These are phyloP conservation scores for Motacilla tschutschensis DNA, from an alignment of 2,113 vertebrate genomes.

Conservation along the genomic window DNA sequence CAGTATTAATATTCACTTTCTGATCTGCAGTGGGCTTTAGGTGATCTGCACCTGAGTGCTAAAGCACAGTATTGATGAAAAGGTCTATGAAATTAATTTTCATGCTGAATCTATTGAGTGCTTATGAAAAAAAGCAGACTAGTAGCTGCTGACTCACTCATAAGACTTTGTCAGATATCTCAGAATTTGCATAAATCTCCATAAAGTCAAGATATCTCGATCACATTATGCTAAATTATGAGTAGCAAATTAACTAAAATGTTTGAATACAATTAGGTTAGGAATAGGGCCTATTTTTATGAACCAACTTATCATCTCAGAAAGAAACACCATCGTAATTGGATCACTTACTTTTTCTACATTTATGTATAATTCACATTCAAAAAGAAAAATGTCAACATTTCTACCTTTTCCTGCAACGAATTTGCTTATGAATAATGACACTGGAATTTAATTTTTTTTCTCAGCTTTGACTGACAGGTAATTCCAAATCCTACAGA, in stretches of 20 bases:
- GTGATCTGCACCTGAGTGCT: constrained; percentile 19
- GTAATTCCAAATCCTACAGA: constrained; percentile 62
- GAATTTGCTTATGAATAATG: constrained; percentile 66
- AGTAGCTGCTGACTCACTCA: constrained; percentile 56
- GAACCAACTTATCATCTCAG: constrained; percentile 66
- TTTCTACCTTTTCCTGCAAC: constrained; percentile 48
- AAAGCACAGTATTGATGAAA: not conserved
- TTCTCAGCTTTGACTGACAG: constrained; percentile 42
- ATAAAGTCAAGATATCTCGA: constrained; percentile 73
- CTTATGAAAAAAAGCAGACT: constrained; percentile 31
- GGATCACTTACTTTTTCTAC: constrained; percentile 51
- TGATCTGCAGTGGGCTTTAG: not conserved
- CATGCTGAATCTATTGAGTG: constrained; percentile 32
- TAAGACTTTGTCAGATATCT: constrained; percentile 54
- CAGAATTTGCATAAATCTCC: constrained; percentile 78
- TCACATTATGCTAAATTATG: constrained; percentile 80
- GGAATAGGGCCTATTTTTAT: constrained; percentile 69
- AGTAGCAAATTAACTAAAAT: constrained; percentile 81
- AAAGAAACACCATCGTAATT: constrained; percentile 50
- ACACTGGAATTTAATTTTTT: constrained; percentile 38
- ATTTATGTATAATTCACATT: constrained; percentile 60
- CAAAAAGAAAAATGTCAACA: constrained; percentile 37
- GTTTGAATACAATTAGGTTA: constrained; percentile 80
- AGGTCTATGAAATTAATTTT: constrained; percentile 38
- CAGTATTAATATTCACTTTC: not conserved